phyloP scores from a whole-genome alignment of 2,888 invertebrate genomes.

The Nomada ferruginata region DNA sequence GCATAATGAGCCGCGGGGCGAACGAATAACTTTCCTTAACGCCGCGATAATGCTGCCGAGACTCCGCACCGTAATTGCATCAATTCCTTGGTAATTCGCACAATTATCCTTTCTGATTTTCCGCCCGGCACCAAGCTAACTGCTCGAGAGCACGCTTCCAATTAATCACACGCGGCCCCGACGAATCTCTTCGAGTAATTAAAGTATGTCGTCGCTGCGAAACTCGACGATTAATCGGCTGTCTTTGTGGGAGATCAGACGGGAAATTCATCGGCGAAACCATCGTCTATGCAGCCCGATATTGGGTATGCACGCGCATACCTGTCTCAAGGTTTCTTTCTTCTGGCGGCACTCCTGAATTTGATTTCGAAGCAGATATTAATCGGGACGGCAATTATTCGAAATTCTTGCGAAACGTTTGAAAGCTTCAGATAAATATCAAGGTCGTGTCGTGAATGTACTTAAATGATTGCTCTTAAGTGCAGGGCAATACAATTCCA shows the following conservation, averaged over 20 bases:
- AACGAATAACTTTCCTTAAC: constrained; percentile 68
- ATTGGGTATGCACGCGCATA: background rate
- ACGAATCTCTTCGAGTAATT: constrained; percentile 59
- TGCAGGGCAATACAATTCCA: background rate
- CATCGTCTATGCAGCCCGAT: background rate
- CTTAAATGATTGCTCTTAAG: background rate
- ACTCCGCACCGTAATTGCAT: constrained; percentile 65
- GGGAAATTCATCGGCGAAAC: background rate
- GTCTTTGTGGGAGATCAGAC: constrained; percentile 6
- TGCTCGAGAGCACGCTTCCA: constrained; percentile 54
- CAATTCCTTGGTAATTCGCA: constrained; percentile 66
- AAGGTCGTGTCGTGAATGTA: background rate
- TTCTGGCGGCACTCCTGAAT: background rate
- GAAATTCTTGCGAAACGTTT: background rate
- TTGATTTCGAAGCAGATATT: background rate
- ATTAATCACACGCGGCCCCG: constrained; percentile 64
- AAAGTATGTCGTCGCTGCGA: constrained; percentile 50
- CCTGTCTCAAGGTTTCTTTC: too few relatives aligned
- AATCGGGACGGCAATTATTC: background rate
- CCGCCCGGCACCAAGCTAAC: constrained; percentile 57
- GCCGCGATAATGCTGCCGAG: constrained; percentile 60
- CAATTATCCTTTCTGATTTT: constrained; percentile 70
- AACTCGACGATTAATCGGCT: constrained; percentile 51
- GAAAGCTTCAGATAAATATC: background rate
- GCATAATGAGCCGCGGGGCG: constrained; percentile 60